Base-by-base conservation (phyloP, 2,888 invertebrate genomes). In the Parnassius orleans region DNA sequence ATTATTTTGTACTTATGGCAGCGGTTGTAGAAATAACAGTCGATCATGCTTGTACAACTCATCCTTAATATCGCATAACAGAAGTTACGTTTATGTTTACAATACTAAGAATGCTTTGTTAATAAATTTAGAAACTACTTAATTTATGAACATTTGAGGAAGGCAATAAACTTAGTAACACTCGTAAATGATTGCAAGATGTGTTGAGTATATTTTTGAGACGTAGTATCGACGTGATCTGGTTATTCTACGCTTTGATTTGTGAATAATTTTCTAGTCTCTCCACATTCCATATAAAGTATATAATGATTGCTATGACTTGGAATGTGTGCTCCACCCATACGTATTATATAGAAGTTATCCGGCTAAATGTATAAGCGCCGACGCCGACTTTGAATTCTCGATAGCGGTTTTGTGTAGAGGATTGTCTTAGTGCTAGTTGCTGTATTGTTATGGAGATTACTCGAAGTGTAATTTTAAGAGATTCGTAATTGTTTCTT, bases 181-280 rank as follows among this genome's bases (percentile, higher is more conserved):
- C 5, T 33, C 7, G 33, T 7, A 7, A 33, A 33, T 3, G 5
- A 7, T 33, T 33, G 7, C 33, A 33, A 7, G 41, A 63, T 33
- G 14, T 51, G 59, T 59, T 51, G 51, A 58, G 46, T 63, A 51
- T 51, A 14, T 54, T 59, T 54, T 53, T 51, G 54, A 59, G 63
- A 59, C 63, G 58, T 55, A 59, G 46, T 46, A 54, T 11, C 2
- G 9, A n/a, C 19, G n/a, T 46, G 58, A 59, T 63, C 63, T 52
- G 42, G 58, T 59, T 63, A 59, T 50, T 58, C 54, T 62, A 52
- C 62, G 62, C 63, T 55, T 54, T 43, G 51, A 42, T 59, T 55
- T 63, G 41, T 59, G 58, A 63, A 63, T 63, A 63, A 63, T 63
- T 54, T 52, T 59, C 58, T 63, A 63, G 63, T 63, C 59, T 55